Base-by-base conservation (phyloP, 1,140 invertebrate genomes). In the Drosophila kikkawai region DNA sequence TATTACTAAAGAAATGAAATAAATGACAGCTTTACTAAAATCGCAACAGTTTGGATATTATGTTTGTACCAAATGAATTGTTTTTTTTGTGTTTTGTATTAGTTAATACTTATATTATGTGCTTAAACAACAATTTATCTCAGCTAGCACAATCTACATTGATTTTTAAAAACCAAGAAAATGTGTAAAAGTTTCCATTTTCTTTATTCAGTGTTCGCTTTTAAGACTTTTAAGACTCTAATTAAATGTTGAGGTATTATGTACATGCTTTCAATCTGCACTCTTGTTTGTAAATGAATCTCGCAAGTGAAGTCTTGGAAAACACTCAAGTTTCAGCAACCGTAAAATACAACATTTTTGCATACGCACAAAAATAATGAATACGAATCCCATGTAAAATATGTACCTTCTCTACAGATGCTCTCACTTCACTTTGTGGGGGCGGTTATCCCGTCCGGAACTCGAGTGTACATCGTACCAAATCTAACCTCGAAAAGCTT, bases 401-500 rank as follows among this genome's bases (percentile, higher is more conserved):
- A 29, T 29, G 26, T 29, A 26, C 17, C 29, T 42, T 32, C n/a
- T 13, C 26, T 22, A 19, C 67, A 71, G 32, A 71, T 73, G 67
- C 44, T 47, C n/a, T 29, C 53, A 68, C 22, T 45, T 50, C 68
- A 60, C 45, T 42, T 59, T n/a, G 50, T 42, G 53, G 53, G 56
- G 68, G 45, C 53, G 26, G 26, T 29, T 29, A 42, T 34, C 44
- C 29, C 51, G 37, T 2, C 69, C 13, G 19, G 34, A 13, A 59
- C 69, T 42, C 59, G 22, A 56, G 47, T 36, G 34, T 47, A 29
- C 13, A 59, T 26, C 51, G 29, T 36, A 59, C 19, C 36, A 71
- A 42, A 48, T 45, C 41, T 34, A 69, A 70, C 19, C 67, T 58
- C 36, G 36, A 48, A 70, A 36, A 42, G 41, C 66, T 71, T 37